Evolutionary conservation across 2,888 invertebrate species (phyloP), one percentile per base, ranked within the genome.

Genomic region (Acrocera orbiculus): DNA sequence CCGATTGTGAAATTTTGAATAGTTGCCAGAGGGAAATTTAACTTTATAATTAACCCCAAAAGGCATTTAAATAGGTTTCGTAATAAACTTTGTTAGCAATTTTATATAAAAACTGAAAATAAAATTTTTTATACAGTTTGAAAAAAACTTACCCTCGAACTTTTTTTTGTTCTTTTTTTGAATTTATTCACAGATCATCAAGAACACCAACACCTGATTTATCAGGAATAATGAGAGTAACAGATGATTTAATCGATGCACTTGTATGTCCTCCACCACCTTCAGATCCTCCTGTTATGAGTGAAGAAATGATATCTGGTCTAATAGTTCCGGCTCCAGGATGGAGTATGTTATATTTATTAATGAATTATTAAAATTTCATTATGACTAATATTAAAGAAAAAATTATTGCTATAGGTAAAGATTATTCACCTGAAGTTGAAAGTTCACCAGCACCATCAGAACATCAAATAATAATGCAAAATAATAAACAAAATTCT

Each of bases 241-340:
- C 89, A n/a, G 90, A 90, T 58, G 86, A 87, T 58, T 87, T 89
- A 65, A 92, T 92, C 58, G 89, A 90, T 61, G 85, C 83, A 48
- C 71, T 92, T 52, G 89, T 93, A 43, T 93, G 92, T 63, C 93
- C 93, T 38, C 93, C 93, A 38, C 93, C 95, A 40, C 93, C 95
- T 34, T 75, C 78, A 43, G 90, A 90, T 56, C 90, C 90, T 41
- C 83, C 87, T 37, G 79, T 81, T 56, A 85, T 89, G 63, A 85
- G 83, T 52, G 90, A 90, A 62, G 89, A 90, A 66, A 87, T 87
- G 83, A 86, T 95, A 56, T 87, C 86, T 41, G 89, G 87, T 39
- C 75, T 95, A 54, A 93, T 93, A 60, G 92, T 95, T 42, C 93
- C 93, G 15, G 92, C 92, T 34, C 95, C 93, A 36, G 86, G 87